These are phyloP conservation scores for Pygoscelis adeliae DNA, from an alignment of 2,113 vertebrate species.

Conservation along the genomic window DNA sequence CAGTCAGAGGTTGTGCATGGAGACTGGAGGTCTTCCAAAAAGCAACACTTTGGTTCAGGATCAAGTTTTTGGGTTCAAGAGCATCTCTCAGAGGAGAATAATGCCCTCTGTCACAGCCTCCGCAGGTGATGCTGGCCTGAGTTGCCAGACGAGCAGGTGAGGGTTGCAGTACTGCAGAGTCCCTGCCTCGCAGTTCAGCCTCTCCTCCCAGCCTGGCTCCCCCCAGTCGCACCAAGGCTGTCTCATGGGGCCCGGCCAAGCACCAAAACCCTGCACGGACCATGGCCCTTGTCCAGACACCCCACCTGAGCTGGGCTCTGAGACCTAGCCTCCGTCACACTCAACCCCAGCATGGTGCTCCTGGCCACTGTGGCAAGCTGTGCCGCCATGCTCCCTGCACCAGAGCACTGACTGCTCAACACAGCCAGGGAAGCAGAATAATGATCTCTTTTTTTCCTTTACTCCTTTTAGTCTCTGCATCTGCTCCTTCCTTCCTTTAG, in stretches of 20 bases:
- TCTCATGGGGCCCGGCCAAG: background rate
- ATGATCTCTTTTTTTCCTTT: background rate
- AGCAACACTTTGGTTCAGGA: background rate
- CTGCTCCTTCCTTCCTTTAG: background rate
- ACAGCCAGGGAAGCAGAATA: background rate
- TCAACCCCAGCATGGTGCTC: background rate
- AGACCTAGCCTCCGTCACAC: accelerated
- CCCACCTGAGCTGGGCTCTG: background rate
- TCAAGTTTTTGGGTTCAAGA: background rate
- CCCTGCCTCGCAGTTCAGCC: background rate
- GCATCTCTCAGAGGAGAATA: background rate
- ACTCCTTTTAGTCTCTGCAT: background rate
- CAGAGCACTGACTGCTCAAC: background rate
- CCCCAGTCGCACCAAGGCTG: background rate
- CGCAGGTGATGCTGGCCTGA: accelerated
- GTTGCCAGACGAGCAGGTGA: accelerated
- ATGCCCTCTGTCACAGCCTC: background rate
- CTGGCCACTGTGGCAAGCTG: background rate
- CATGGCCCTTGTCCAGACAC: background rate
- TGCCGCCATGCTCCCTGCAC: background rate
- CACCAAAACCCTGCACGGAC: background rate
- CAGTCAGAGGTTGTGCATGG: background rate
- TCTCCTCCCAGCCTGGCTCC: background rate
- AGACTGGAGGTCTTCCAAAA: slow-evolving; percentile 40
- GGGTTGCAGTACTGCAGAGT: accelerated